Evolutionary conservation across 2,888 invertebrate species (phyloP).

Genomic region (Hyppa rectilinea): DNA sequence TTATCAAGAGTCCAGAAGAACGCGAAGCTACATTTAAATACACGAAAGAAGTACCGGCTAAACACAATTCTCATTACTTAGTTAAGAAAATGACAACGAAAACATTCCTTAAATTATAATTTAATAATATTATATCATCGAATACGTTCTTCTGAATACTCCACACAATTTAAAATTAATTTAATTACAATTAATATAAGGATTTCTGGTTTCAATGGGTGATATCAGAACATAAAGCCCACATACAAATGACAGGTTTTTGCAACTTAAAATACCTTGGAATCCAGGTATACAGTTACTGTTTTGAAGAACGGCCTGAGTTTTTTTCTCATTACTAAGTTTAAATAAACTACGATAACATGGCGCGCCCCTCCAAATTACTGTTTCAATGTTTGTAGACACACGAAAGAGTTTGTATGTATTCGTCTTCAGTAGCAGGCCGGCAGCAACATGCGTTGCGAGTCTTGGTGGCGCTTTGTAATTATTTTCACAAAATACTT

Average conservation of each 20-base stretch:
- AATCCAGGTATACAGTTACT: not conserved
- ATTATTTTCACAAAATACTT: no score
- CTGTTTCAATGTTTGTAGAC: no score
- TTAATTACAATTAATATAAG: conserved; percentile 20
- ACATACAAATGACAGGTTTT: no score
- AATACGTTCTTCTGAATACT: conserved; percentile 39
- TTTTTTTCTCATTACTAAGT: not conserved
- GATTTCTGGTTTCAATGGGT: conserved; percentile 8
- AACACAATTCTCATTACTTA: not conserved
- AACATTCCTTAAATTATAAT: no score
- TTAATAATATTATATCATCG: no score
- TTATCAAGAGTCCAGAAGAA: conserved; percentile 33
- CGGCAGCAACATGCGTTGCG: no score
- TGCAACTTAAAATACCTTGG: not conserved
- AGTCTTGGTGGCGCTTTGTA: no score
- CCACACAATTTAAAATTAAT: conserved; percentile 23
- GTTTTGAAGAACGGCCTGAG: no score
- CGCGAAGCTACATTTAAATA: not conserved
- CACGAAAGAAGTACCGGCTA: not conserved
- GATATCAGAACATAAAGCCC: not conserved
- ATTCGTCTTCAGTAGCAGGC: no score
- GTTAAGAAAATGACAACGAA: not conserved
- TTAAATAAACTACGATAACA: no score
- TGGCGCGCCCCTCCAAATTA: no score
- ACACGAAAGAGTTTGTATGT: no score